Percentiles rank a stretch among this genome's conserved stretches.
Conservation (phyloP, 1,140 invertebrate species). For the Drosophila orosa region DNA sequence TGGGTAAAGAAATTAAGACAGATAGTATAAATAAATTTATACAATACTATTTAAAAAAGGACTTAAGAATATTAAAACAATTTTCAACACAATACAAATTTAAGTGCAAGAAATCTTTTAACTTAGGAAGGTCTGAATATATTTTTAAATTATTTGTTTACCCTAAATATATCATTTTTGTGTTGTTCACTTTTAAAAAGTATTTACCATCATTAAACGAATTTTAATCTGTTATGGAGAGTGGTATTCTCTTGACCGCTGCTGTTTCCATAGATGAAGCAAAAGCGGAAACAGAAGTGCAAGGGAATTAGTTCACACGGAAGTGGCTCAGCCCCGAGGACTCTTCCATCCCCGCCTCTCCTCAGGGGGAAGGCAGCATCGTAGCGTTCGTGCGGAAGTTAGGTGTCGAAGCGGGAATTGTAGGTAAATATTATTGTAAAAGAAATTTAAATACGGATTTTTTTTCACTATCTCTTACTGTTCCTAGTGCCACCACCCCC, state of each 20-base stretch:
- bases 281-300: slow-evolving; percentile 60
- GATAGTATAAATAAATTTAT: slow-evolving; percentile 1
- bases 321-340: slow-evolving; percentile 51
- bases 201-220: too few species aligned
- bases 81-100: neutral
- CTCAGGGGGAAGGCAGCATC: slow-evolving; percentile 19
- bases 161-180: too few species aligned
- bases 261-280: slow-evolving; percentile 1
- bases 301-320: slow-evolving; percentile 80
- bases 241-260: neutral
- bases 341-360: neutral
- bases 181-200: neutral
- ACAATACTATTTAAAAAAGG: neutral
- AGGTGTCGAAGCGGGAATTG: slow-evolving; percentile 74
- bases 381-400: slow-evolving; percentile 69
- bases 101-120: neutral
- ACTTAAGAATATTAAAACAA: neutral
- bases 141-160: neutral
- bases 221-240: neutral
- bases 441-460: slow-evolving; percentile 76
- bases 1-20: slow-evolving; percentile 22
- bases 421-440: slow-evolving; percentile 80
- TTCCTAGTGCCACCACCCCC: neutral
- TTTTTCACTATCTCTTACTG: slow-evolving; percentile 64
- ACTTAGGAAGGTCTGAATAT: neutral